Conservation (phyloP, 2,113 vertebrate genomes). For the Thinocorus orbignyianus region DNA sequence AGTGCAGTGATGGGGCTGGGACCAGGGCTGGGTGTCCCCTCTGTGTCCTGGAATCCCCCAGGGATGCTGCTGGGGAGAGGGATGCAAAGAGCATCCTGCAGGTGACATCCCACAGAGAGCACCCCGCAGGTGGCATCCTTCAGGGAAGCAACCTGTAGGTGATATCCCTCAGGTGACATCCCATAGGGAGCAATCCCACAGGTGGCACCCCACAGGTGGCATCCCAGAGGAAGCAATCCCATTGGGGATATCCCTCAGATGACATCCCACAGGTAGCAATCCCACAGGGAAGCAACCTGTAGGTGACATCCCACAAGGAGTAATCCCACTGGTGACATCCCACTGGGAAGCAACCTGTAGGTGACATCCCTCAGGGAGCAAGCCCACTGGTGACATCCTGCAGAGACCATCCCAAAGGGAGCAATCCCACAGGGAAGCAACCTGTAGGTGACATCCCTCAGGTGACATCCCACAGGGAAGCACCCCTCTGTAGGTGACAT, state of each 20-base stretch:
- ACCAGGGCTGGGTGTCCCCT: background rate
- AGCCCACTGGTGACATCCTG: background rate
- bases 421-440: rapidly evolving
- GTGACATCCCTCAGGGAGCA: background rate
- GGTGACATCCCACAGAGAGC: background rate
- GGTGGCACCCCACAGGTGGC: background rate
- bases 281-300: too few relatives aligned
- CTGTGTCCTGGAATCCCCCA: rapidly evolving
- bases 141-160: too few relatives aligned
- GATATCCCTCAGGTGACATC: too few relatives aligned
- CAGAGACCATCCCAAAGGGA: background rate
- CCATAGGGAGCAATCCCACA: too few relatives aligned
- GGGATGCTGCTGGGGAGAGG: background rate
- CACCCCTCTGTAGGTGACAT: too few relatives aligned
- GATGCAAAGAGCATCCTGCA: background rate
- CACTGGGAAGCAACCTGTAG: background rate
- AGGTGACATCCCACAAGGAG: background rate
- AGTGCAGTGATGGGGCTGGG: background rate
- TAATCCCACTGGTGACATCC: too few relatives aligned
- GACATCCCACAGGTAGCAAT: background rate
- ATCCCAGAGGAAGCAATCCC: background rate
- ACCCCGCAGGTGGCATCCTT: background rate
- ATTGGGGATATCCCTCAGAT: too few relatives aligned
- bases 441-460: background rate
- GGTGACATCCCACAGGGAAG: too few relatives aligned